These are phyloP conservation scores for Colletes gigas DNA, from an alignment of 1,140 invertebrate species.

Conservation along the genomic window DNA sequence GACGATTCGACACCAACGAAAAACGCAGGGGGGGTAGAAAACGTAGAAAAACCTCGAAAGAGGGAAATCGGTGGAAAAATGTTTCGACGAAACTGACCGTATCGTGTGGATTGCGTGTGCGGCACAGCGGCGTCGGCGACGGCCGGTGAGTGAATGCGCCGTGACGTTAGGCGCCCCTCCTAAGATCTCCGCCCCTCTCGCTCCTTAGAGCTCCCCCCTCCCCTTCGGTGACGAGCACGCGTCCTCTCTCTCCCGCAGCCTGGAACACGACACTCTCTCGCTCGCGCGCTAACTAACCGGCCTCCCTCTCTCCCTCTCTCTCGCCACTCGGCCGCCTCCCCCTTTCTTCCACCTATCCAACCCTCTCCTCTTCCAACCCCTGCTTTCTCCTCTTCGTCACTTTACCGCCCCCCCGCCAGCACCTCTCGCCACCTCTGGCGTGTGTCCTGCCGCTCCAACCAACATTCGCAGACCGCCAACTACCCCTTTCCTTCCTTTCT, in stretches of 20 bases:
- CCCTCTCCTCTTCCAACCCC: conserved; percentile 46
- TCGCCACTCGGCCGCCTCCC: conserved; percentile 40
- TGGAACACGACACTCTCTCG: conserved; percentile 41
- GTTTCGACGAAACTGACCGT: conserved; percentile 71
- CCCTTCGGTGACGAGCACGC: neutral
- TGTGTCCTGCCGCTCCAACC: conserved; percentile 56
- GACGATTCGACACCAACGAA: neutral
- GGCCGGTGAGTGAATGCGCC: conserved; percentile 80
- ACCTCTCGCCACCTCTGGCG: conserved; percentile 39
- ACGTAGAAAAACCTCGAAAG: too few species aligned
- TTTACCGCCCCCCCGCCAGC: conserved; percentile 36
- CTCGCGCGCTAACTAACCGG: conserved; percentile 55
- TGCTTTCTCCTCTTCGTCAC: conserved; percentile 45
- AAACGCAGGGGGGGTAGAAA: too few species aligned
- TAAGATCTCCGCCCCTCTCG: conserved; percentile 68
- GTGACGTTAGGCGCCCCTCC: conserved; percentile 76
- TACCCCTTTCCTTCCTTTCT: conserved; percentile 60
- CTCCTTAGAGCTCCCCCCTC: conserved; percentile 56
- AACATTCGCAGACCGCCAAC: conserved; percentile 58
- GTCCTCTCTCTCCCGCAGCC: conserved; percentile 20
- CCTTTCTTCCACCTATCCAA: conserved; percentile 43
- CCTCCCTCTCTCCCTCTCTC: conserved; percentile 26
- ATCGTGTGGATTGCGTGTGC: conserved; percentile 70
- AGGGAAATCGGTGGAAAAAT: conserved; percentile 15
- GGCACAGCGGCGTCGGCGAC: conserved; percentile 77